These are phyloP conservation scores for Tethea ocularis DNA, from an alignment of 2,888 invertebrate genomes.

Conservation along the genomic window DNA sequence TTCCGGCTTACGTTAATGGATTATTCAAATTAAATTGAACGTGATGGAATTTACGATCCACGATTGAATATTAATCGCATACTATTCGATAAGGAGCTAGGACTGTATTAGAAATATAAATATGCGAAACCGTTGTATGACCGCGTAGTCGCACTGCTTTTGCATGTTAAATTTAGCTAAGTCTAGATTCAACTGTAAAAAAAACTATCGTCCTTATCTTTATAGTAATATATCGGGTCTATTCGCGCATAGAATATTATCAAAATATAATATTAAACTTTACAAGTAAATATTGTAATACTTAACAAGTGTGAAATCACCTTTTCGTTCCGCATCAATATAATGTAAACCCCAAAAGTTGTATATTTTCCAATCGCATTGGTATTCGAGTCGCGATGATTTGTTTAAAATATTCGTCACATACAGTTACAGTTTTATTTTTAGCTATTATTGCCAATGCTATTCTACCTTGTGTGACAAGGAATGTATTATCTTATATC, in stretches of 20 bases:
- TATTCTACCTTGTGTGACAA: background rate
- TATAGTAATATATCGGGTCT: too few relatives aligned
- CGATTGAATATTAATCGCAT: background rate
- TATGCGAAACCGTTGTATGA: background rate
- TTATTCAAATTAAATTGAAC: conserved; percentile 1
- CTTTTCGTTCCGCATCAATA: background rate
- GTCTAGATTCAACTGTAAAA: too few relatives aligned
- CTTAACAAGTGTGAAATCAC: background rate
- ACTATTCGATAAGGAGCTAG: background rate
- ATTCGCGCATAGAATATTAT: too few relatives aligned
- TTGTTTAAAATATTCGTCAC: conserved; percentile 3
- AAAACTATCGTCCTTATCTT: too few relatives aligned
- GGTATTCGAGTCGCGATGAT: background rate
- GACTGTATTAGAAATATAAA: background rate
- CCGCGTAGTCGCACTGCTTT: background rate
- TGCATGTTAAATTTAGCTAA: too few relatives aligned
- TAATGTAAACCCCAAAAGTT: background rate
- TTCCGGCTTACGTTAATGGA: background rate
- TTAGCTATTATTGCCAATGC: conserved; percentile 6
- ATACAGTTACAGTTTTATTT: background rate
- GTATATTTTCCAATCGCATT: background rate
- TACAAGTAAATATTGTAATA: too few relatives aligned
- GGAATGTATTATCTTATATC: background rate
- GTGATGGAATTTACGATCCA: conserved; percentile 1
- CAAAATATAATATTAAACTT: too few relatives aligned